Evolutionary conservation across 2,113 vertebrate species (phyloP).

Genomic region (Pelecanus crispus): DNA sequence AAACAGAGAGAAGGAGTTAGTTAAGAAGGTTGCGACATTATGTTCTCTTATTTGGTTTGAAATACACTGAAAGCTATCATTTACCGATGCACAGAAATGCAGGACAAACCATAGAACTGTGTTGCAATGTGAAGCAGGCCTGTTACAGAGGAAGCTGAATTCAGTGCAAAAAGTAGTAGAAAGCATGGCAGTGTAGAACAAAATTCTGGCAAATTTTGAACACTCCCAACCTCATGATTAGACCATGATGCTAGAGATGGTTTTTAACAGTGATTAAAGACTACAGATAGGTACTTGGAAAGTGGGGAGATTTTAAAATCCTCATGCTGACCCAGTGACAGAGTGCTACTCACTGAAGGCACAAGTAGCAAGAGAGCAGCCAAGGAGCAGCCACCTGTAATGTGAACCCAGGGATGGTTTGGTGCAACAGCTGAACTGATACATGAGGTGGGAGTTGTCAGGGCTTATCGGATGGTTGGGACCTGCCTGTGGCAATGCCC

Average conservation of each 20-base stretch:
- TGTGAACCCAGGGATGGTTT: not conserved
- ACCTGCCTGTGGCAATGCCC: not conserved
- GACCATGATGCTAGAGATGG: not conserved
- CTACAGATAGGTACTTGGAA: not conserved
- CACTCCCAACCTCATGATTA: not conserved
- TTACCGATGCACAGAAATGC: not conserved
- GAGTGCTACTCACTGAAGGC: not conserved
- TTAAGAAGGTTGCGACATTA: not conserved
- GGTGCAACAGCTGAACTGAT: not conserved
- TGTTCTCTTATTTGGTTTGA: not conserved
- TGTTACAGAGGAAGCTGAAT: not conserved
- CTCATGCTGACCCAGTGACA: not conserved
- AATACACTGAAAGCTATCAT: not conserved
- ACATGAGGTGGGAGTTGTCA: not conserved
- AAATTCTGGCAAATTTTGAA: not conserved
- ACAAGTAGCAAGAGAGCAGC: not conserved
- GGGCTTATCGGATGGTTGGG: not conserved
- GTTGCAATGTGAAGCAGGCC: not conserved
- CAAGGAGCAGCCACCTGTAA: not conserved
- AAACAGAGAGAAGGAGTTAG: not conserved
- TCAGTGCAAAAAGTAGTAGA: not conserved
- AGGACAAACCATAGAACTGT: not conserved
- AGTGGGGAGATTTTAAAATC: not conserved
- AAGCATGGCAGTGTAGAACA: not conserved
- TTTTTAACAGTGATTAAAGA: not conserved